These are phyloP conservation scores for Botia kubotai DNA, from an alignment of 2,797 vertebrate species.

Conservation along the genomic window DNA sequence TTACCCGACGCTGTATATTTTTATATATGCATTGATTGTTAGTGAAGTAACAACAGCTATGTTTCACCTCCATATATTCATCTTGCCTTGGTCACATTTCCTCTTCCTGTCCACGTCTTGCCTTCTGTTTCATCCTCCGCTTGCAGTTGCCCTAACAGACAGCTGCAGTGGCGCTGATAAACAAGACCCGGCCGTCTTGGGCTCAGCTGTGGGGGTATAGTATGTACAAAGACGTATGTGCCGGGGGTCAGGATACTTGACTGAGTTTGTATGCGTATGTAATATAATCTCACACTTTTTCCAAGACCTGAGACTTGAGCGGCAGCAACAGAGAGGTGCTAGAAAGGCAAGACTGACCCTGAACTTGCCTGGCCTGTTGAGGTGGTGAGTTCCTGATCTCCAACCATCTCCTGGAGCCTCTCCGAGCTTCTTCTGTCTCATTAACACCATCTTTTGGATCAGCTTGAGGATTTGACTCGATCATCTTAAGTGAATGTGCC, in stretches of 20 bases:
- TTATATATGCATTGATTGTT: too few species aligned
- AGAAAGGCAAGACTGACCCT: conserved; percentile 34
- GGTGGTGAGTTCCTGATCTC: conserved; percentile 15
- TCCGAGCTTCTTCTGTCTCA: conserved; percentile 30
- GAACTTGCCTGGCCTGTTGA: conserved; percentile 9
- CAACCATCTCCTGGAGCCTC: conserved; percentile 35
- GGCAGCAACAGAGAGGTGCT: conserved; percentile 54
- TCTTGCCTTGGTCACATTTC: conserved; percentile 20
- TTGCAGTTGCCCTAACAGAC: conserved; percentile 58
- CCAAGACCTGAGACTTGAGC: conserved; percentile 45
- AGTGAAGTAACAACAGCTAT: not conserved
- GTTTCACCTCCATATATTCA: conserved; percentile 13
- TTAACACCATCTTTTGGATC: conserved; percentile 33
- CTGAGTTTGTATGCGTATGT: conserved; percentile 31
- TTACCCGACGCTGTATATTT: too few species aligned
- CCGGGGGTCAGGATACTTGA: conserved; percentile 18
- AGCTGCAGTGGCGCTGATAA: conserved; percentile 69
- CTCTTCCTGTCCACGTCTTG: conserved; percentile 30
- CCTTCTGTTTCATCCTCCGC: conserved; percentile 44
- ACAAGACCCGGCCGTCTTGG: conserved; percentile 66
- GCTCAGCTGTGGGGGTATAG: conserved; percentile 64
- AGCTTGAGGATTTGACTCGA: conserved; percentile 48
- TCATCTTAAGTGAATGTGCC: conserved; percentile 34
- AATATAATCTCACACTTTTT: conserved; percentile 39
- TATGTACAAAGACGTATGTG: conserved; percentile 48